A percentile compares a stretch with the other conserved stretches of the same genome.
Conservation (phyloP, 2,113 vertebrate species). For the Xenopus laevis region DNA sequence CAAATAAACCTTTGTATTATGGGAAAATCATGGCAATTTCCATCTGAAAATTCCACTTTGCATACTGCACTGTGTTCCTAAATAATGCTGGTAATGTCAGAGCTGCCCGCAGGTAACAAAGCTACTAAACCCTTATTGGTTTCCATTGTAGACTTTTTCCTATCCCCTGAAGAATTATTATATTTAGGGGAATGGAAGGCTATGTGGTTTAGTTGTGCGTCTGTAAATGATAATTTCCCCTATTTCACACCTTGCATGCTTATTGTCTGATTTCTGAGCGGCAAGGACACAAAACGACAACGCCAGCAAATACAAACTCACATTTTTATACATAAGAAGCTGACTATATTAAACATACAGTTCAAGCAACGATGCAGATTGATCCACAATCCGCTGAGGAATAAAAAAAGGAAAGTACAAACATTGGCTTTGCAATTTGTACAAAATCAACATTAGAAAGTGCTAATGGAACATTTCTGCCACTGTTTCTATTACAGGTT, state of each 20-base stretch:
- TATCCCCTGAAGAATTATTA: no score
- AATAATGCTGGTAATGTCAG: no score
- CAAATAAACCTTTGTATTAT: no score
- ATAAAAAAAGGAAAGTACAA: conserved; percentile 50
- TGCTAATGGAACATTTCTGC: conserved; percentile 50
- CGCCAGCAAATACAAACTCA: not conserved
- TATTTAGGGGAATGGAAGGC: no score
- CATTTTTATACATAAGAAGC: conserved; percentile 48
- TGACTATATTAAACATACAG: conserved; percentile 51
- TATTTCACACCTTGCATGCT: not conserved
- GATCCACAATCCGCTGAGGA: conserved; percentile 85
- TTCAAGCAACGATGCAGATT: conserved; percentile 67
- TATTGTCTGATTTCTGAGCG: not conserved
- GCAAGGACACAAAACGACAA: not conserved
- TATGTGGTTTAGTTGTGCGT: no score
- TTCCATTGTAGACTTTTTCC: no score
- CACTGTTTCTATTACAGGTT: not conserved
- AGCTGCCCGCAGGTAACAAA: no score
- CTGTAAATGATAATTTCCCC: no score
- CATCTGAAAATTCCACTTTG: no score
- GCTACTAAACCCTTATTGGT: no score
- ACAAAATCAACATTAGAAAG: conserved; percentile 69
- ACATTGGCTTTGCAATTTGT: conserved; percentile 66
- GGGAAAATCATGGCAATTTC: no score
- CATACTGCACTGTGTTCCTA: no score